Evolutionary conservation across 2,113 vertebrate species (phyloP).

Genomic region (Rhegmatorhina hoffmannsi): DNA sequence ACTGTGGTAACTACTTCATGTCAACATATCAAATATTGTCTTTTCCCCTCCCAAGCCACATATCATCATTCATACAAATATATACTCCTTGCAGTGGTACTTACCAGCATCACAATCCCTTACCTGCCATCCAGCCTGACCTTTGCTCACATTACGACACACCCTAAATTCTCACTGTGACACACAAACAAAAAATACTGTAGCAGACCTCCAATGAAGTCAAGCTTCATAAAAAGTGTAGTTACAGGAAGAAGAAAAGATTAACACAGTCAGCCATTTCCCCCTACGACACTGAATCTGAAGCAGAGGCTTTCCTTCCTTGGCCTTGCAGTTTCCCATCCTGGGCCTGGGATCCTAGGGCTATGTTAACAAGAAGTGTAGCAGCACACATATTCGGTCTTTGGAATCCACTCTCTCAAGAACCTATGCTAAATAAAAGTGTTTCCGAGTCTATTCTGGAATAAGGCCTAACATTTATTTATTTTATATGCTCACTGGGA

Average conservation of each 20-base stretch:
- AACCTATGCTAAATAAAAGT: background rate
- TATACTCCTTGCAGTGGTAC: background rate
- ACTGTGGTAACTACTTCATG: background rate
- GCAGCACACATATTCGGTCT: background rate
- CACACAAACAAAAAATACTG: background rate
- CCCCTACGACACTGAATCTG: background rate
- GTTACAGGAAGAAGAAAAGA: background rate
- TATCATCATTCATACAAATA: background rate
- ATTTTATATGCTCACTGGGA: background rate
- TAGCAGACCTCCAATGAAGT: background rate
- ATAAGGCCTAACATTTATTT: background rate
- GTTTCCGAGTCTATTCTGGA: background rate
- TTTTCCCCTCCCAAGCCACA: slow-evolving; percentile 45
- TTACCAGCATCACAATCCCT: background rate
- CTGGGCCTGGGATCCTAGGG: background rate
- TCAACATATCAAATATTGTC: background rate
- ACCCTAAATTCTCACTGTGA: background rate
- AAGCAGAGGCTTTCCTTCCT: background rate
- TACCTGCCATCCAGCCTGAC: background rate
- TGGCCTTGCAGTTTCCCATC: background rate
- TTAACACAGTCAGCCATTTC: background rate
- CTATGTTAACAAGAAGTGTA: background rate
- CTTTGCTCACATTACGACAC: background rate
- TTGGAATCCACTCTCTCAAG: background rate
- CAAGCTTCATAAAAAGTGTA: background rate